Evolutionary conservation across 2,797 vertebrate genomes (phyloP), one percentile per base, ranked within the genome.

Genomic region (Naso thynnoides): DNA sequence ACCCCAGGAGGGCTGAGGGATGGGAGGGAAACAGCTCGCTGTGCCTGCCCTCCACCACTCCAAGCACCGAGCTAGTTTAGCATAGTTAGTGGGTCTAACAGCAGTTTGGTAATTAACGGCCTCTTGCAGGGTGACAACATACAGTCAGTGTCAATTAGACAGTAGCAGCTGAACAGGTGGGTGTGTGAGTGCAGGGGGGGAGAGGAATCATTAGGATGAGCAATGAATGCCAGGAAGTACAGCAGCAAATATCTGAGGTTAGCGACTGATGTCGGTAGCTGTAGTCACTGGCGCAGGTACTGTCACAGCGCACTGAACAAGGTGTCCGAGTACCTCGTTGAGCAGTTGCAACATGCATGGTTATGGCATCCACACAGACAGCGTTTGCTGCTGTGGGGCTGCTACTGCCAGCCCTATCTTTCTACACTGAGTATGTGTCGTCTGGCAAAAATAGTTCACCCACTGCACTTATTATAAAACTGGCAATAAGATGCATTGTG

Each of bases 101-200:
- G 89, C 88, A 83, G 88, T 92, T 92, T 91, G 90, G 87, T 91
- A 73, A 93, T 92, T 85, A 91, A 76, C 53, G 15, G 72, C 72
- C 77, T 66, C 84, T 83, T 55, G 82, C 88, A 82, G 79, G 84
- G 81, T 85, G 86, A 88, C 86, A 84, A 88, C 85, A 91, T 88
- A 79, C 81, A 88, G 88, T 89, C 82, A 83, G 85, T 83, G 84
- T 89, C 88, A 89, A 87, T 93, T 93, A 91, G 81, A 81, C 54
- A 18, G 64, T 31, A 75, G 42, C 61, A 79, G 84, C 23, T 77
- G 81, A 88, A 84, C 90, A 93, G 87, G 90, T 92, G 90, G 78
- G 62, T 70, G 65, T 76, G 61, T 21, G 64, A 73, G 72, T 81
- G 56, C 62, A 76, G 82, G 85, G 83, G n/a, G 78, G 81, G 79